Evolutionary conservation across 1,140 invertebrate species (phyloP).

Genomic region (Drosophila pseudoobscura): DNA sequence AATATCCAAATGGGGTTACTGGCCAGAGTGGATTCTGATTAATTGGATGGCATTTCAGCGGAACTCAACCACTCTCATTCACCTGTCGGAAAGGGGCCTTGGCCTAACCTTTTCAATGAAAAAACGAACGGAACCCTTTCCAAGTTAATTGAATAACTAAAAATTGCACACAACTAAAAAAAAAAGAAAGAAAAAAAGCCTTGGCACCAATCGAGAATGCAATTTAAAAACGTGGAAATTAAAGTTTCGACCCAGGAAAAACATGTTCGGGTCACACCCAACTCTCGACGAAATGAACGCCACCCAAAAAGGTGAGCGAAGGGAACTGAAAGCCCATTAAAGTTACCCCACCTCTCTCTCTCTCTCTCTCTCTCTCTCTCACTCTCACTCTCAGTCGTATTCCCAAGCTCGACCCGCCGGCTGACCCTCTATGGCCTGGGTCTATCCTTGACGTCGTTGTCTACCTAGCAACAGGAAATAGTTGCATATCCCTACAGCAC

Average conservation of each 20-base stretch:
- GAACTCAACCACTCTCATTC: background rate
- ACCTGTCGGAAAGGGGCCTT: constrained; percentile 7
- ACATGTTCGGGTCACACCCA: constrained; percentile 56
- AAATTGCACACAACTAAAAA: constrained; percentile 21
- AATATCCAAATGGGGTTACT: constrained; percentile 7
- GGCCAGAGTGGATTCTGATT: constrained; percentile 10
- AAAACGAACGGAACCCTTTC: constrained; percentile 4
- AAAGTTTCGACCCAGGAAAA: constrained; percentile 41
- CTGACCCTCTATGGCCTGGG: constrained; percentile 8
- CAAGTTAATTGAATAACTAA: constrained; percentile 60
- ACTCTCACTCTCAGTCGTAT: no score
- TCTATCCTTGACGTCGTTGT: constrained; percentile 38
- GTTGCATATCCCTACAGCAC: constrained; percentile 26
- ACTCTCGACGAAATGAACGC: constrained; percentile 14
- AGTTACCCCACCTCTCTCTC: background rate
- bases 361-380: background rate
- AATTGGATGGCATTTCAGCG: constrained; percentile 15
- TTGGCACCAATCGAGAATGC: constrained; percentile 66
- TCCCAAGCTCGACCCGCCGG: no score
- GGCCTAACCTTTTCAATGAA: constrained; percentile 19
- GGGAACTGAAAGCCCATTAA: constrained; percentile 56
- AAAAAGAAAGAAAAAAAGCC: constrained; percentile 17
- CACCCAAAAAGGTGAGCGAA: constrained; percentile 34
- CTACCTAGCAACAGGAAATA: constrained; percentile 54
- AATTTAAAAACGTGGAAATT: constrained; percentile 52